phyloP scores from a whole-genome alignment of 2,797 vertebrate genomes.

The Rhinichthys osculus region DNA sequence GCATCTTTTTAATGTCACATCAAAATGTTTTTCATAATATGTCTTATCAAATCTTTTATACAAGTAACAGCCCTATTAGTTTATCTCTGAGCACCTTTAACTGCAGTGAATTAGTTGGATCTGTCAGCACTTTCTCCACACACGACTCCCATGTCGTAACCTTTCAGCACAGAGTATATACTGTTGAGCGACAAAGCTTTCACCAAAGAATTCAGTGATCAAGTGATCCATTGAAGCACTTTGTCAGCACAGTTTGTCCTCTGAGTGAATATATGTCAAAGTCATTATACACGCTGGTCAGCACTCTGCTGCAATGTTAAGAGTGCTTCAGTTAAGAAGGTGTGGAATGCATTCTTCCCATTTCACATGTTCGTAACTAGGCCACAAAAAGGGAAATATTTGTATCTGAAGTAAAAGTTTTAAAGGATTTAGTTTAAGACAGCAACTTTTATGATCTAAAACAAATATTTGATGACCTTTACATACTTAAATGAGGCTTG shows the following conservation, averaged over 20 bases:
- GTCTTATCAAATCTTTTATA: neutral
- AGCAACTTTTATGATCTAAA: neutral
- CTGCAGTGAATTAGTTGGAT: neutral
- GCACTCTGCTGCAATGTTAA: conserved; percentile 8
- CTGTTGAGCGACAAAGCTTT: conserved; percentile 20
- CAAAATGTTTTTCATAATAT: neutral
- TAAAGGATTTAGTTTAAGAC: conserved; percentile 2
- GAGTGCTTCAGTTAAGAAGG: conserved; percentile 34
- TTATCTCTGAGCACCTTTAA: neutral
- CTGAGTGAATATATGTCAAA: conserved; percentile 20
- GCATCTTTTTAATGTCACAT: neutral
- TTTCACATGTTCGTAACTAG: neutral
- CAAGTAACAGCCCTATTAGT: neutral
- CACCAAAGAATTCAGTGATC: conserved; percentile 30
- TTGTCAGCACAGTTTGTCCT: conserved; percentile 49
- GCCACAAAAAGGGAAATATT: neutral
- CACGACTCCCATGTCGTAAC: neutral
- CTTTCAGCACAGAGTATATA: neutral
- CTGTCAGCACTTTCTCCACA: conserved; percentile 10
- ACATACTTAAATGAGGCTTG: neutral
- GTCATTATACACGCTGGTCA: conserved; percentile 31
- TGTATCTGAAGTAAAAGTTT: neutral
- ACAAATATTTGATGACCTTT: neutral
- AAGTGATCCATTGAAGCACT: conserved; percentile 56
- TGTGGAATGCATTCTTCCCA: conserved; percentile 22